Conservation (phyloP, 2,113 vertebrate species). For the Carassius gibelio region DNA sequence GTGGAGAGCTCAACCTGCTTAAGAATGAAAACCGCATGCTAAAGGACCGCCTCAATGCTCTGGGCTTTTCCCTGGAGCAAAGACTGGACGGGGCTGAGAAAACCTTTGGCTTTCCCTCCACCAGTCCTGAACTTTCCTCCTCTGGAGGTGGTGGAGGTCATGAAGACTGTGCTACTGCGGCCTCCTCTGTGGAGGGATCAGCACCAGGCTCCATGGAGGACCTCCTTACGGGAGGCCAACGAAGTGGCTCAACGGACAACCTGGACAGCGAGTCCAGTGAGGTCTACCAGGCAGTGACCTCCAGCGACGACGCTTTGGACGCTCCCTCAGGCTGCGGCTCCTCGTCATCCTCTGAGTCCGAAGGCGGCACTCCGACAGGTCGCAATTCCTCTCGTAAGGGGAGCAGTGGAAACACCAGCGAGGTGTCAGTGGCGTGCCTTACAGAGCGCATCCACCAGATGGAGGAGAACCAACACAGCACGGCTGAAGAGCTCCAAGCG, state of each 20-base stretch:
- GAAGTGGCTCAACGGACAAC: conserved; percentile 85
- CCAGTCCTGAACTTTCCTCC: conserved; percentile 81
- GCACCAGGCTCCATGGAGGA: conserved; percentile 87
- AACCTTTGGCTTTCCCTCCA: conserved; percentile 83
- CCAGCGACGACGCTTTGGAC: conserved; percentile 86
- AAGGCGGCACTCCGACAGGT: conserved; percentile 73
- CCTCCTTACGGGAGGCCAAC: conserved; percentile 81
- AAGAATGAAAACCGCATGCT: conserved; percentile 90
- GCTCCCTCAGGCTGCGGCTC: conserved; percentile 82
- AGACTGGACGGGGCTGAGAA: conserved; percentile 85
- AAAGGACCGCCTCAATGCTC: conserved; percentile 85
- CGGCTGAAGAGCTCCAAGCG: conserved; percentile 86
- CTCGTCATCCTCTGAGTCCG: conserved; percentile 84
- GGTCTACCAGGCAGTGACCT: conserved; percentile 82
- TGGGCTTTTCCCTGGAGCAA: conserved; percentile 88
- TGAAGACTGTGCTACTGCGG: conserved; percentile 83
- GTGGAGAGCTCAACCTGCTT: conserved; percentile 84
- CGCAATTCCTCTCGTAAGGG: conserved; percentile 80
- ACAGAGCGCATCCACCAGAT: conserved; percentile 90
- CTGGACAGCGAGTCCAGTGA: conserved; percentile 89
- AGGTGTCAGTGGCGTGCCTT: conserved; percentile 86
- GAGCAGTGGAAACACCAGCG: conserved; percentile 82
- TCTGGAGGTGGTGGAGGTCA: conserved; percentile 71
- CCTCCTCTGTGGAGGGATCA: conserved; percentile 85
- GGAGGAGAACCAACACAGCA: conserved; percentile 91